Percentiles rank a stretch among this genome's conserved stretches.
These are phyloP conservation scores for Sylvia borin DNA, from an alignment of 2,797 vertebrate genomes.

Conservation along the genomic window DNA sequence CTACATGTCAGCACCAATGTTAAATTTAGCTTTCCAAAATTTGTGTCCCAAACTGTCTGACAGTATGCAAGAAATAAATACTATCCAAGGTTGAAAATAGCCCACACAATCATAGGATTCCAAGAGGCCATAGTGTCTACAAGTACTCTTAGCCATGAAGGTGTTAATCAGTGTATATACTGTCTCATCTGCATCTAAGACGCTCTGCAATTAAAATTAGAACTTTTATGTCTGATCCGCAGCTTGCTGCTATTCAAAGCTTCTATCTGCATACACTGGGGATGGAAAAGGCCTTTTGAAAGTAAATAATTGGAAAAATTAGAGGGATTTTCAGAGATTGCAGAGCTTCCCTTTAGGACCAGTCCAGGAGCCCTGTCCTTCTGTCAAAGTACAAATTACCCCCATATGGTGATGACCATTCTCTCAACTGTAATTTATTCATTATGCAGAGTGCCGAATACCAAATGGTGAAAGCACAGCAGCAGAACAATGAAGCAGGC, in stretches of 20 bases:
- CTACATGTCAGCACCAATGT: background rate
- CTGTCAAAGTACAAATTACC: slow-evolving; percentile 69
- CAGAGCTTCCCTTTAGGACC: slow-evolving; percentile 62
- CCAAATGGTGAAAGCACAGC: slow-evolving; percentile 61
- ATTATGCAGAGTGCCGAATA: slow-evolving; percentile 46
- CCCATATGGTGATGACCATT: slow-evolving; percentile 62
- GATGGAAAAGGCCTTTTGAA: slow-evolving; percentile 66
- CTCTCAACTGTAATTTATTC: slow-evolving; percentile 72
- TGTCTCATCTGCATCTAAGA: slow-evolving; percentile 65
- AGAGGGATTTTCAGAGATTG: slow-evolving; percentile 64
- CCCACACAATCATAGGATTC: background rate
- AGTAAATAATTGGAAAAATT: slow-evolving; percentile 75
- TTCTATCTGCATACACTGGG: slow-evolving; percentile 39
- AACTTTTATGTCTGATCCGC: slow-evolving; percentile 52
- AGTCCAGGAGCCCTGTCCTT: slow-evolving; percentile 65
- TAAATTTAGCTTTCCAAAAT: slow-evolving; percentile 13
- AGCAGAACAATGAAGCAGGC: slow-evolving; percentile 50
- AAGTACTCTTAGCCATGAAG: slow-evolving; percentile 17
- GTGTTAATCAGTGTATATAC: slow-evolving; percentile 61
- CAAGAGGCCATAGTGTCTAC: background rate
- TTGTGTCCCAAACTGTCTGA: background rate
- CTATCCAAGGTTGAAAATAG: background rate
- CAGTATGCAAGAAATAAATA: background rate
- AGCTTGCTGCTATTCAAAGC: slow-evolving; percentile 57
- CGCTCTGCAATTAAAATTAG: slow-evolving; percentile 68